These are phyloP conservation scores for Pandion haliaetus DNA, from an alignment of 2,113 vertebrate genomes.

Conservation along the genomic window DNA sequence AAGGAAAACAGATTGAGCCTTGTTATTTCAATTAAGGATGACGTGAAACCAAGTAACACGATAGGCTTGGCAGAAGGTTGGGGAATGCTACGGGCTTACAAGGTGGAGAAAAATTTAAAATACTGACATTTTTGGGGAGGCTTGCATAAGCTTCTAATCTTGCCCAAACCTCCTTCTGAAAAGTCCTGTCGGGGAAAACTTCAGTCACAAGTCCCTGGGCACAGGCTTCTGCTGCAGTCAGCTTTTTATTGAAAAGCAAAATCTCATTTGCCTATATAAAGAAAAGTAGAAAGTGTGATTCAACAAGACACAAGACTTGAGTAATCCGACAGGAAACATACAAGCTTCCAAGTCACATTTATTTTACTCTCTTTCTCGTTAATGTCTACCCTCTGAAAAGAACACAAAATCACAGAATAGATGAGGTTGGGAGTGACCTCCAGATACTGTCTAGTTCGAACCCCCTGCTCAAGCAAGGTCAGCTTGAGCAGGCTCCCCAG, in stretches of 20 bases:
- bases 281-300: background rate
- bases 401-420: background rate
- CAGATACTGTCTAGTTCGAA: background rate
- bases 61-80: background rate
- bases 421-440: background rate
- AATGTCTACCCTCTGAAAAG: background rate
- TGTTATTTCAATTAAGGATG: background rate
- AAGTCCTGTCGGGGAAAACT: conserved; percentile 87
- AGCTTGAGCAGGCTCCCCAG: background rate
- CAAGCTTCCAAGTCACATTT: background rate
- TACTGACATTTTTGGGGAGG: conserved; percentile 85
- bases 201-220: conserved; percentile 84
- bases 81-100: background rate
- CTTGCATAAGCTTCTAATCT: conserved; percentile 79
- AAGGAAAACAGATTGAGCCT: background rate
- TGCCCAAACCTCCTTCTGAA: conserved; percentile 88
- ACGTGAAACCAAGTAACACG: background rate
- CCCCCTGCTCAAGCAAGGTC: background rate
- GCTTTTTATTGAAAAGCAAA: conserved; percentile 90
- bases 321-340: background rate
- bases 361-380: background rate
- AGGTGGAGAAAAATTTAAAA: background rate
- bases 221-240: conserved; percentile 87
- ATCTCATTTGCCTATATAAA: conserved; percentile 84
- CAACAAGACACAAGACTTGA: background rate